These are phyloP conservation scores for Drosophila punjabiensis DNA, from an alignment of 1,140 invertebrate species.

Conservation along the genomic window DNA sequence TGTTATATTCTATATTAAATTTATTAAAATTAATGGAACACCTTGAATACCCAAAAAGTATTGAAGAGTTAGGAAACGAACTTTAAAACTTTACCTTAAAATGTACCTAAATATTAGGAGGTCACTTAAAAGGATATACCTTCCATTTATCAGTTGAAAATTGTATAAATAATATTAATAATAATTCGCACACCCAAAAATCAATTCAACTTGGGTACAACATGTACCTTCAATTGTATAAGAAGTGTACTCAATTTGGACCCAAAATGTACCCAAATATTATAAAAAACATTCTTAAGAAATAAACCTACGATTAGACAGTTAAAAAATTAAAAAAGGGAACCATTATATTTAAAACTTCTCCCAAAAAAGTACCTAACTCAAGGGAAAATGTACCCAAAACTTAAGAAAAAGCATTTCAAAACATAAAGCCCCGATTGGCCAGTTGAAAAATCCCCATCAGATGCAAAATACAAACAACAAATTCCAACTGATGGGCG, in stretches of 20 bases:
- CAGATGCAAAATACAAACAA: slow-evolving; percentile 9
- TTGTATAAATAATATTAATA: no score
- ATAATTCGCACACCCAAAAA: no score
- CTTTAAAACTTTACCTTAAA: background rate
- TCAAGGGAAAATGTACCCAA: background rate
- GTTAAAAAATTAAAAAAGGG: background rate
- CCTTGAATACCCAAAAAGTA: background rate
- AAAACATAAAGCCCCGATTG: background rate
- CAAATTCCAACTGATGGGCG: slow-evolving; percentile 41
- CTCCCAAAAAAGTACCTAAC: background rate
- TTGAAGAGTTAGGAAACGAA: no score
- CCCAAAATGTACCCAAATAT: background rate
- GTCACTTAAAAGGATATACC: background rate
- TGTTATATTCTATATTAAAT: background rate
- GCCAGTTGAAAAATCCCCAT: slow-evolving; percentile 9
- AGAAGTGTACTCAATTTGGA: background rate
- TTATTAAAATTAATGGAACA: no score
- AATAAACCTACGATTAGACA: background rate
- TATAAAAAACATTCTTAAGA: background rate
- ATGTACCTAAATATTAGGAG: no score
- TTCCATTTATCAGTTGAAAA: no score
- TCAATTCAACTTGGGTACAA: background rate
- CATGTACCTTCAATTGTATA: background rate
- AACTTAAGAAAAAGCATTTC: background rate
- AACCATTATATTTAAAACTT: background rate